A percentile compares a stretch with the other conserved stretches of the same genome.
phyloP scores from a whole-genome alignment of 2,113 vertebrate species.

The Stigmatopora argus region DNA sequence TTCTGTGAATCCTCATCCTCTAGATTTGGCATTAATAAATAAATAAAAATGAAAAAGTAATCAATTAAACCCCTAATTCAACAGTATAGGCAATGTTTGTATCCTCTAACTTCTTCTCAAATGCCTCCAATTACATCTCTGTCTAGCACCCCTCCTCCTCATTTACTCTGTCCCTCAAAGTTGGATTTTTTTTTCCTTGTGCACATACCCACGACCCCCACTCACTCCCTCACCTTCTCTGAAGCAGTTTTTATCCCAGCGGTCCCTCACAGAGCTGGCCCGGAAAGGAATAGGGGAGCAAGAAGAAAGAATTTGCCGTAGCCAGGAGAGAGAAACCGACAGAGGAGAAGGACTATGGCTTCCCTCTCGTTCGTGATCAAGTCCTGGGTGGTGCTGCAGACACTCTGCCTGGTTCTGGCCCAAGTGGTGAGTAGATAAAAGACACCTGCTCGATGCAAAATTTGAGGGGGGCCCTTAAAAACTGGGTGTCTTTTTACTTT shows the following conservation, averaged over 20 bases:
- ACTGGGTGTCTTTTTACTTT: slow-evolving; percentile 12
- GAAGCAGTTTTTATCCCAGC: slow-evolving; percentile 39
- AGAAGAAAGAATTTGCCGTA: slow-evolving; percentile 55
- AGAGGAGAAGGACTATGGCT: slow-evolving; percentile 74
- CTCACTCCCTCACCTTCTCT: slow-evolving; percentile 18
- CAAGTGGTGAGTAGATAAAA: slow-evolving; percentile 84
- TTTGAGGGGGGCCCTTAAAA: slow-evolving; percentile 8
- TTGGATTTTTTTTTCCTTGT: slow-evolving; percentile 35
- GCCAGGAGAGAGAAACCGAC: slow-evolving; percentile 51
- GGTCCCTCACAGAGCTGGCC: slow-evolving; percentile 53
- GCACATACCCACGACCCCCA: slow-evolving; percentile 22
- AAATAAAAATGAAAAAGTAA: too few relatives aligned
- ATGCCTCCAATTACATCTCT: slow-evolving; percentile 45
- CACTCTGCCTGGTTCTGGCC: slow-evolving; percentile 77
- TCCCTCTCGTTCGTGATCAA: slow-evolving; percentile 47
- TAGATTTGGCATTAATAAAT: too few relatives aligned
- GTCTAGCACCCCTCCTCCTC: slow-evolving; percentile 21
- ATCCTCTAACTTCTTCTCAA: slow-evolving; percentile 22
- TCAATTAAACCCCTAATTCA: neutral
- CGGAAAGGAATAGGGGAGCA: slow-evolving; percentile 54
- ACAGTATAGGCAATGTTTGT: neutral
- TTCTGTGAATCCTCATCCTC: neutral
- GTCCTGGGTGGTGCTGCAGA: slow-evolving; percentile 78
- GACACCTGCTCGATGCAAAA: slow-evolving; percentile 19
- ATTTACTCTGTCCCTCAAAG: slow-evolving; percentile 39